These are phyloP conservation scores for Pantelozetes paolii DNA, from an alignment of 2,888 invertebrate species.

Conservation along the genomic window DNA sequence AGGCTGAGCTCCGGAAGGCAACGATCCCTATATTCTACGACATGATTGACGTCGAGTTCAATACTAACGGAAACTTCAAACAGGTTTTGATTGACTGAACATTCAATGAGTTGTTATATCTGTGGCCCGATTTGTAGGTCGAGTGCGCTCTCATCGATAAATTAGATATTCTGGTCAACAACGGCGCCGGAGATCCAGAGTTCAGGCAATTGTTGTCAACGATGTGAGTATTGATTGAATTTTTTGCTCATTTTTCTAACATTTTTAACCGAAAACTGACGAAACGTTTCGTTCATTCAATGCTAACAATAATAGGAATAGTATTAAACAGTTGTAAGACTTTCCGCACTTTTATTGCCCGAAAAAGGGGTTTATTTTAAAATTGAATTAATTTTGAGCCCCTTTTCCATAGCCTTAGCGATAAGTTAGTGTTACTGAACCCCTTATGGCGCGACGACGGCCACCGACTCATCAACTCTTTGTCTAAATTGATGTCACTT, in stretches of 20 bases:
- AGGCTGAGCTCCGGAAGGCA: constrained; percentile 75
- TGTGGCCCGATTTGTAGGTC: constrained; percentile 56
- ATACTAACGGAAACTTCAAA: constrained; percentile 75
- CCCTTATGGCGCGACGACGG: constrained; percentile 89
- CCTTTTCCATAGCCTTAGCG: constrained; percentile 63
- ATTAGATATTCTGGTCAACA: constrained; percentile 82
- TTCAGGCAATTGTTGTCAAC: constrained; percentile 88
- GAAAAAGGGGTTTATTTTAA: not conserved
- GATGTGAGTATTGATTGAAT: constrained; percentile 67
- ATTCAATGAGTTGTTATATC: constrained; percentile 2
- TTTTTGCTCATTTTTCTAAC: not conserved
- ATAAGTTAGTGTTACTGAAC: constrained; percentile 74
- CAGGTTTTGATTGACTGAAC: constrained; percentile 54
- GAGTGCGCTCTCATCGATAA: constrained; percentile 92
- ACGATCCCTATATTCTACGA: constrained; percentile 89
- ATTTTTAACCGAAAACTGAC: not conserved
- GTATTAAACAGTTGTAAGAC: constrained; percentile 25
- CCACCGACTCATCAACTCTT: constrained; percentile 83
- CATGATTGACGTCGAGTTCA: constrained; percentile 88
- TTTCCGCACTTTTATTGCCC: not conserved
- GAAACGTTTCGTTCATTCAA: not conserved
- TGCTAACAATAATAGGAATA: constrained; percentile 13
- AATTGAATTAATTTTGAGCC: constrained; percentile 11
- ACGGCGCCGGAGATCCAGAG: constrained; percentile 89
- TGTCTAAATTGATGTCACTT: constrained; percentile 78